phyloP scores from a whole-genome alignment of 2,888 invertebrate genomes.

The Pristionchus japonicus region DNA sequence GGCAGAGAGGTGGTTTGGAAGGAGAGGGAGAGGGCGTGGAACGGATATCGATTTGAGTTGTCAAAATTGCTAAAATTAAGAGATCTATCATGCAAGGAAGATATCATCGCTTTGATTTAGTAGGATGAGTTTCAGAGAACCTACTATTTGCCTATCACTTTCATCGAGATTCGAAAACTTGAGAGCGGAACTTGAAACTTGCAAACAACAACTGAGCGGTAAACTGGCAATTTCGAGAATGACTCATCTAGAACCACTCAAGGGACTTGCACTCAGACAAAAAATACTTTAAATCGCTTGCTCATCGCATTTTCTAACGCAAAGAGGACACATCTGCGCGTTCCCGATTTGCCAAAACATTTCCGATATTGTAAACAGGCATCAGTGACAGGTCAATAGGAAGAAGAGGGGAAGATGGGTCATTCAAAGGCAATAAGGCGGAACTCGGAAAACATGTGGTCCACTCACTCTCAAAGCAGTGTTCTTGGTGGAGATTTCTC shows the following conservation, averaged over 20 bases:
- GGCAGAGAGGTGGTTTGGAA: background rate
- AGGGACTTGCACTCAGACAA: background rate
- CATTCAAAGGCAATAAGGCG: slow-evolving; percentile 2
- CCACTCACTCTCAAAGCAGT: slow-evolving; percentile 92
- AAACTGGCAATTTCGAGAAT: background rate
- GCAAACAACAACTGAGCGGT: background rate
- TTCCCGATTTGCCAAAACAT: background rate
- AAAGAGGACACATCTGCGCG: background rate
- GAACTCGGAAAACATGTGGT: background rate
- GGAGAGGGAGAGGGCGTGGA: background rate
- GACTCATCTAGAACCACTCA: background rate
- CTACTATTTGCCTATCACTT: background rate
- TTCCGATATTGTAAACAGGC: background rate
- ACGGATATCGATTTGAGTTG: background rate
- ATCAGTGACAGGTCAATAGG: background rate
- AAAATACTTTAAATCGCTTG: background rate
- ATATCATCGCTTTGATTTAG: too few relatives aligned
- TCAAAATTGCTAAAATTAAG: background rate
- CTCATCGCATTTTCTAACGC: background rate
- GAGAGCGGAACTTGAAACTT: background rate
- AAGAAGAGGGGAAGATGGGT: slow-evolving; percentile 11
- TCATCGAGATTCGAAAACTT: background rate
- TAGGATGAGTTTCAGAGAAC: background rate
- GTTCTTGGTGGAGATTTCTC: slow-evolving; percentile 89
- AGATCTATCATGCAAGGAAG: background rate